Base-by-base conservation (phyloP, 2,113 vertebrate species). In the Petromus typicus region DNA sequence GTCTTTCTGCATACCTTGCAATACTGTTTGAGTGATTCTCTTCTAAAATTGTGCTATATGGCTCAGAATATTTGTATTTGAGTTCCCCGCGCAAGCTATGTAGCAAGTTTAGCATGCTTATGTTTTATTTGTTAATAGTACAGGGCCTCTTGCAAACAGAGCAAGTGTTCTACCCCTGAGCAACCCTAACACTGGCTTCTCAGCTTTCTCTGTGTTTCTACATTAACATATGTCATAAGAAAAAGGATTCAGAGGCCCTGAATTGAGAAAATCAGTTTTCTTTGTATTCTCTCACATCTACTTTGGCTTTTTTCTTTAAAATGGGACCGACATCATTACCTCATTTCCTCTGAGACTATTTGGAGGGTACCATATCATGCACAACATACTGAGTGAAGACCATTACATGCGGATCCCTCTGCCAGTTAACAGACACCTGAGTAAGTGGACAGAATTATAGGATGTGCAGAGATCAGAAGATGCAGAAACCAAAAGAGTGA, bases 1-100 rank as follows among this genome's bases (percentile, higher is more conserved):
- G 57, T 75, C 71, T 71, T 96, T 90, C 48, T 89, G 56, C 82
- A 13, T 59, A 61, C 67, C 30, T 89, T 89, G 83, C 86, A 94
- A 83, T 95, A n/a, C 25, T 37, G 4, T 59, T 83, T 91, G 32
- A 63, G 27, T 56, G 63, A 61, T 25, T 89, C 66, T 69, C 23
- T 76, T 83, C 32, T 84, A 40, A 78, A 83, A 95, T 17, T 67
- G 32, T 7, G 3, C 11, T 3, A 7, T 56, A 16, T 40, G 22
- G 5, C 75, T 51, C 45, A 14, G 12, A 43, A 37, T 40, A 8
- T 89, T 69, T 86, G 22, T 45, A 32, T n/a, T 83, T 78, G 45
- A 34, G 37, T 43, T 87, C 67, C 27, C 54, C 14, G 9, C 14
- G 64, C 61, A 57, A 89, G 40, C 32, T 30, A 67, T 51, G 66